These are phyloP conservation scores for Crotophaga sulcirostris DNA, from an alignment of 2,113 vertebrate genomes.

Conservation along the genomic window DNA sequence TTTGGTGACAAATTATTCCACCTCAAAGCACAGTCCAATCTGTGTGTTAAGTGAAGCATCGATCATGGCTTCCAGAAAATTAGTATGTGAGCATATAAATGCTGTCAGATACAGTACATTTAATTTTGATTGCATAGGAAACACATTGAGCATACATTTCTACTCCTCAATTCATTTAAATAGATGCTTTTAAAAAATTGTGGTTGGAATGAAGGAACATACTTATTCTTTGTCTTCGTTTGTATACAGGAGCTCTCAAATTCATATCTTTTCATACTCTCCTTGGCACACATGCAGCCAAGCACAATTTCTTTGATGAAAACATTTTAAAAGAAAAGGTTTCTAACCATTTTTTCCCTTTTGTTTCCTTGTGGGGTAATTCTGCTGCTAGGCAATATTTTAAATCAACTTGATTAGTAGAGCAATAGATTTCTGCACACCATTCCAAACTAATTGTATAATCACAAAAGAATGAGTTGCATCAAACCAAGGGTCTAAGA, in stretches of 20 bases:
- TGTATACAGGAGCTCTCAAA: not conserved
- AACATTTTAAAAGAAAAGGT: not conserved
- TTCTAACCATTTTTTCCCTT: not conserved
- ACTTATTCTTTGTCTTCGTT: not conserved
- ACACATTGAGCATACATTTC: not conserved
- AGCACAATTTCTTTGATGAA: not conserved
- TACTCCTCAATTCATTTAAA: not conserved
- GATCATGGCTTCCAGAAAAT: not conserved
- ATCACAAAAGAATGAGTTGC: slow-evolving; percentile 1
- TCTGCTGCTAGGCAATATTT: not conserved
- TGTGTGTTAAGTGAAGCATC: not conserved
- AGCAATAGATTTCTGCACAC: not conserved
- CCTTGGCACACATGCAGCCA: not conserved
- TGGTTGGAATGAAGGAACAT: not conserved
- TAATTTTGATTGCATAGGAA: not conserved
- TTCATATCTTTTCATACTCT: not conserved
- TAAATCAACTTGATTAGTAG: slow-evolving; percentile 11
- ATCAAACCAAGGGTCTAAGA: not conserved
- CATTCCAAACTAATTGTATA: not conserved
- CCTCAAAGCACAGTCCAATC: not conserved
- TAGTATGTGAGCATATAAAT: not conserved
- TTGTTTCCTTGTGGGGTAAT: not conserved
- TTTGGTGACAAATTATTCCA: not conserved
- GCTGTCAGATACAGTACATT: not conserved
- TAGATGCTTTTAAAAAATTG: not conserved